Evolutionary conservation across 2,113 vertebrate species (phyloP).

Genomic region (Strix aluco): DNA sequence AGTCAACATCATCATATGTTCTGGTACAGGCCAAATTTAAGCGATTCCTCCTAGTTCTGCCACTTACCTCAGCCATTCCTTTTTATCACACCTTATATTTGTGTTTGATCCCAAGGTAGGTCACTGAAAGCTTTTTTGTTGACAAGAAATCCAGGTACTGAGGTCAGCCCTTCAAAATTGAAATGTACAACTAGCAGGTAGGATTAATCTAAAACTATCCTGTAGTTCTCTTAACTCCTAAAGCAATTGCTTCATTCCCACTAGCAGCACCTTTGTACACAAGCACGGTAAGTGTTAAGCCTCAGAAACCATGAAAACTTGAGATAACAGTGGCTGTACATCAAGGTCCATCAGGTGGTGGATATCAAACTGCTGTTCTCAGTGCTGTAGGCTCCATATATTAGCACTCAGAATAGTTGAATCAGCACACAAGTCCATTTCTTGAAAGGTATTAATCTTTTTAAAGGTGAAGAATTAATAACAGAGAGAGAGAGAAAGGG

Average conservation of each 20-base stretch:
- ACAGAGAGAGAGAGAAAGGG: constrained; percentile 42
- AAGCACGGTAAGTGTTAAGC: constrained; percentile 64
- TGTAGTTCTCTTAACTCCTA: constrained; percentile 40
- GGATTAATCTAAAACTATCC: constrained; percentile 52
- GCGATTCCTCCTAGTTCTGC: constrained; percentile 22
- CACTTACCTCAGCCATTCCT: constrained; percentile 25
- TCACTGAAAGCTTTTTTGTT: constrained; percentile 18
- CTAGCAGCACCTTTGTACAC: constrained; percentile 33
- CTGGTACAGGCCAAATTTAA: constrained; percentile 39
- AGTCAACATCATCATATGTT: constrained; percentile 41
- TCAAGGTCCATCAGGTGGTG: constrained; percentile 64
- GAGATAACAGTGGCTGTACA: constrained; percentile 60
- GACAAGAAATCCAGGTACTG: constrained; percentile 8
- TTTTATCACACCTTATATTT: constrained; percentile 46
- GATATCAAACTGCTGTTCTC: constrained; percentile 68
- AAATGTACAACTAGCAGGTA: constrained; percentile 6
- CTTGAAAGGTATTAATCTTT: constrained; percentile 70
- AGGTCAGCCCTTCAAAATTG: constrained; percentile 9
- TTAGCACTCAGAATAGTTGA: constrained; percentile 73
- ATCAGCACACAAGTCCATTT: constrained; percentile 73
- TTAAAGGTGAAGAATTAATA: constrained; percentile 70
- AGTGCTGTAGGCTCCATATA: constrained; percentile 61
- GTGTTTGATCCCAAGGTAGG: constrained; percentile 30
- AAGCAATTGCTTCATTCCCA: constrained; percentile 42
- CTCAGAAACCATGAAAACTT: constrained; percentile 59